A percentile compares a stretch with the other conserved stretches of the same genome.
Conservation (phyloP, 2,797 vertebrate species). For the Mastacembelus armatus region DNA sequence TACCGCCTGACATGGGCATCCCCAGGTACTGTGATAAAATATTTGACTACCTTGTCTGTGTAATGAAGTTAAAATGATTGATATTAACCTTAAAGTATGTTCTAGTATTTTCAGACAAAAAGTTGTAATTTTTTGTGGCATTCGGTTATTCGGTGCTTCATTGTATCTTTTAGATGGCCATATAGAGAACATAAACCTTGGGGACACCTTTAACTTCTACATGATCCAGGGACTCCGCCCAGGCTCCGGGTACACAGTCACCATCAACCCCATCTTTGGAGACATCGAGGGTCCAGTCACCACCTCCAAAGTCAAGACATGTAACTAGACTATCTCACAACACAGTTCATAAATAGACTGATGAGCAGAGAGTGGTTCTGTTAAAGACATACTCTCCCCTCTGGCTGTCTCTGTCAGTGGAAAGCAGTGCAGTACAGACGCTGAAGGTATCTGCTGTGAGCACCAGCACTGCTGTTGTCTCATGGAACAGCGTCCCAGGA, state of each 20-base stretch:
- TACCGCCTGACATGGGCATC: slow-evolving; percentile 92
- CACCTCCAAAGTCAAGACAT: slow-evolving; percentile 77
- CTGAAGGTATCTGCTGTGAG: slow-evolving; percentile 86
- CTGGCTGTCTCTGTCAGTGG: slow-evolving; percentile 79
- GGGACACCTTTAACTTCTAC: slow-evolving; percentile 87
- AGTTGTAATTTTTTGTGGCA: neutral
- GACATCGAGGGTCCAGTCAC: slow-evolving; percentile 88
- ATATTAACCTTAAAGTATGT: too few species aligned
- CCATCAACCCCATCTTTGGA: slow-evolving; percentile 91
- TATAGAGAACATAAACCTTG: slow-evolving; percentile 89
- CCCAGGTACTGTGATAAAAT: slow-evolving; percentile 74
- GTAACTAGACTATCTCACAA: slow-evolving; percentile 72
- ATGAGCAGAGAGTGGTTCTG: neutral
- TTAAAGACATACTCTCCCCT: neutral
- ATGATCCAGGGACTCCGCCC: slow-evolving; percentile 90
- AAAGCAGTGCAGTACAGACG: slow-evolving; percentile 87
- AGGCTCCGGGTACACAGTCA: slow-evolving; percentile 85
- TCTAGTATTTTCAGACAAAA: neutral
- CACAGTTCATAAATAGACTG: neutral
- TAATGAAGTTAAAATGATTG: neutral
- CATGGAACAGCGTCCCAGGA: slow-evolving; percentile 89
- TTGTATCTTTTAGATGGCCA: slow-evolving; percentile 81
- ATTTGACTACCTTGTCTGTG: neutral
- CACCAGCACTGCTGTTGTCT: slow-evolving; percentile 82
- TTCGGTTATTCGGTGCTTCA: neutral